Evolutionary conservation across 2,113 vertebrate genomes (phyloP).

Genomic region (Corapipo altera): DNA sequence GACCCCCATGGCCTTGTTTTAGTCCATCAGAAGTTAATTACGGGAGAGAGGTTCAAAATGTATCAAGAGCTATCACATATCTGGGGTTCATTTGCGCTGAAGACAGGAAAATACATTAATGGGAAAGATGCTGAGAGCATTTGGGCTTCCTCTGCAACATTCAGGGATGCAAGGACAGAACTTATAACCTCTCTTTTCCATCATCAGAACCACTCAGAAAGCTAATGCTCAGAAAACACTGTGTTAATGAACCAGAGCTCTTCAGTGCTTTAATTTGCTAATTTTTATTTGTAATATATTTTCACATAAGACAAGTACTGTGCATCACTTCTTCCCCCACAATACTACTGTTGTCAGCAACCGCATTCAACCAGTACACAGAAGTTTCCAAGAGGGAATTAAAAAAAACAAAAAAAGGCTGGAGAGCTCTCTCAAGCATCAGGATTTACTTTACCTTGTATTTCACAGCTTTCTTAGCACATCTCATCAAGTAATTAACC

Average conservation of each 20-base stretch:
- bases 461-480: not conserved
- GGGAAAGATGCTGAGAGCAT: not conserved
- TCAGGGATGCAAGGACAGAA: not conserved
- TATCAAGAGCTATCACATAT: not conserved
- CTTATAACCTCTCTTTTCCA: not conserved
- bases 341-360: not conserved
- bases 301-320: not conserved
- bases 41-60: not conserved
- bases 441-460: not conserved
- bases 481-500: not conserved
- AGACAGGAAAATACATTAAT: not conserved
- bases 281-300: not conserved
- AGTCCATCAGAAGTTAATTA: slow-evolving; percentile 55
- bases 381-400: not conserved
- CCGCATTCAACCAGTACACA: not conserved
- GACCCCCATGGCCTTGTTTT: not conserved
- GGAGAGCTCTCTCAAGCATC: not conserved
- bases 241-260: not conserved
- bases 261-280: not conserved
- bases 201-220: not conserved
- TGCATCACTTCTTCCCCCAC: not conserved
- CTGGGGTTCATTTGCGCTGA: not conserved
- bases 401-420: not conserved
- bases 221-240: not conserved
- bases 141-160: not conserved